A percentile compares a stretch with the other conserved stretches of the same genome.
Evolutionary conservation across 1,140 invertebrate genomes (phyloP).

Genomic region (Zaprionus ornatus): DNA sequence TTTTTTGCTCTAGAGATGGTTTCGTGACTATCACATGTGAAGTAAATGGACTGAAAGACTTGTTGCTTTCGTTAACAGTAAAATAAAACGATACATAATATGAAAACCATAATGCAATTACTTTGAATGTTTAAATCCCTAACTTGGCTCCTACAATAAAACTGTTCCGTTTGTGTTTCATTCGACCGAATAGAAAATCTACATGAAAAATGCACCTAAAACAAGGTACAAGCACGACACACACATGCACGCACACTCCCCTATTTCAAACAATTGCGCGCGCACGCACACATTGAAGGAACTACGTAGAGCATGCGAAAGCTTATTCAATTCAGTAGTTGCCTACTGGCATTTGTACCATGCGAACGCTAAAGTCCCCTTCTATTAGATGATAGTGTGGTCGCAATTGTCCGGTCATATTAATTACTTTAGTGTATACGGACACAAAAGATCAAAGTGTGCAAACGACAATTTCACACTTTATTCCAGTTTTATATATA

Average conservation of each 20-base stretch:
- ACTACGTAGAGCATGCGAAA: conserved; percentile 28
- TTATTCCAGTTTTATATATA: not conserved
- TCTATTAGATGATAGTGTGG: not conserved
- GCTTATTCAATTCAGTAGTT: conserved; percentile 37
- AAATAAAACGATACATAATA: not conserved
- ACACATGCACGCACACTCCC: conserved; percentile 33
- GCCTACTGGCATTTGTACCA: conserved; percentile 31
- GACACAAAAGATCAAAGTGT: not conserved
- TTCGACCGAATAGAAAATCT: not conserved
- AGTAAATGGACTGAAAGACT: conserved; percentile 1
- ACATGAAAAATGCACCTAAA: not conserved
- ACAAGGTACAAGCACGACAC: conserved; percentile 15
- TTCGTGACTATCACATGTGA: not conserved
- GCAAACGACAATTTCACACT: not conserved
- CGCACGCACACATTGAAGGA: conserved; percentile 38
- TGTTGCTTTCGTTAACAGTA: conserved; percentile 20
- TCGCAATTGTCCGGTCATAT: conserved; percentile 6
- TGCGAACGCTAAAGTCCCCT: conserved; percentile 18
- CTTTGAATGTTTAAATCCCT: not conserved
- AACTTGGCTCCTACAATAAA: not conserved
- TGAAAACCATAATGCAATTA: not conserved
- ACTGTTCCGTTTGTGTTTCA: not conserved
- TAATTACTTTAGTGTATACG: conserved; percentile 7
- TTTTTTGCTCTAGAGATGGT: conserved; percentile 9
- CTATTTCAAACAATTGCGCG: conserved; percentile 42